These are phyloP conservation scores for Sisyra terminalis DNA, from an alignment of 2,888 invertebrate species.

Conservation along the genomic window DNA sequence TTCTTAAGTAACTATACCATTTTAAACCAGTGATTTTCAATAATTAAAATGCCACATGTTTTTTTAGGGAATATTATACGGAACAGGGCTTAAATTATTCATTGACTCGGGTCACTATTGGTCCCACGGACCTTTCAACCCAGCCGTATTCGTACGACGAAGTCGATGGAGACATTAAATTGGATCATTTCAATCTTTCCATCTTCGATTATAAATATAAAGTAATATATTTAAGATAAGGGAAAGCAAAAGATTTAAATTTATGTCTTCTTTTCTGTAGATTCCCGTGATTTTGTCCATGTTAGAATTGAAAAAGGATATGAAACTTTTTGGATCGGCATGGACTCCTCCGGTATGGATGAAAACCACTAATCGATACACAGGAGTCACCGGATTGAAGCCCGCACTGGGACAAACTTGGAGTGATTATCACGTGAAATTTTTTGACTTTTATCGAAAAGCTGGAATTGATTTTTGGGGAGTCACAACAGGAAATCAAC, in stretches of 20 bases:
- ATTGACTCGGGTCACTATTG: constrained; percentile 67
- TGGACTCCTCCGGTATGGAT: constrained; percentile 37
- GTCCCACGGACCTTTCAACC: constrained; percentile 73
- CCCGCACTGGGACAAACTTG: constrained; percentile 51
- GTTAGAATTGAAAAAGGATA: constrained; percentile 14
- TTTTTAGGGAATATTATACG: constrained; percentile 53
- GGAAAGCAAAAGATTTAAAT: background rate
- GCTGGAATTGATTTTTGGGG: constrained; percentile 65
- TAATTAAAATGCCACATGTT: too few species aligned
- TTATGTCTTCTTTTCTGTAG: constrained; percentile 11
- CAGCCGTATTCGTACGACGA: constrained; percentile 67
- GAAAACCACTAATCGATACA: constrained; percentile 26
- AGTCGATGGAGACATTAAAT: constrained; percentile 34
- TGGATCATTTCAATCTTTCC: constrained; percentile 47
- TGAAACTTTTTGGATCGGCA: constrained; percentile 31
- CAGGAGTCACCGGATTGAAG: constrained; percentile 23
- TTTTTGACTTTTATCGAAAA: constrained; percentile 57
- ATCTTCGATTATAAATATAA: constrained; percentile 53
- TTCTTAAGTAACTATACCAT: constrained; percentile 31
- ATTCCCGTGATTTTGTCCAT: constrained; percentile 20
- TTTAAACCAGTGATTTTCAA: too few species aligned
- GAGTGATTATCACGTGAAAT: constrained; percentile 67
- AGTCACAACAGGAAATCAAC: constrained; percentile 78
- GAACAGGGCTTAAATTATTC: constrained; percentile 58
- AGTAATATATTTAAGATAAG: constrained; percentile 28